Evolutionary conservation across 1,140 invertebrate genomes (phyloP), one percentile per base, ranked within the genome.

Genomic region (Augochlora pura): DNA sequence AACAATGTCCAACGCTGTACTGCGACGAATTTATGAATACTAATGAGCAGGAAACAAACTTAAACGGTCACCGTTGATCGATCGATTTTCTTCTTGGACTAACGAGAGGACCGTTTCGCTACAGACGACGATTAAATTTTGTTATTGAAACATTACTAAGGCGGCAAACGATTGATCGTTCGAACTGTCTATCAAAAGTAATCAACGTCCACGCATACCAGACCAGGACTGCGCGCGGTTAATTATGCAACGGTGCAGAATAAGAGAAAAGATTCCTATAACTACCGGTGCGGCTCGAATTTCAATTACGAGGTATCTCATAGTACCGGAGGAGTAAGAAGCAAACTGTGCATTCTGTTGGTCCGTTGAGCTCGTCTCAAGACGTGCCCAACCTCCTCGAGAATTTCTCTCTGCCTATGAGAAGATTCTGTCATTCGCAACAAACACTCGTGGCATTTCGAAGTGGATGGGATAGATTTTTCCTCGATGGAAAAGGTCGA

Each of bases 381-480:
- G 27, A 27, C 60, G 60, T 16, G 60, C 60, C 25, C 27, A 18
- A 27, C 39, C 64, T 46, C n/a, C 39, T 25, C 39, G n/a, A 38
- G 14, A 23, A 69, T 68, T 32, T 74, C 76, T 71, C 39, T 64
- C 57, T 52, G 52, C 27, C 69, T 60, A 80, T 79, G 76, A 85
- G 80, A 85, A 85, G 83, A 86, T 80, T 86, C 84, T 86, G 83
- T 85, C 83, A 86, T 85, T 86, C 75, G 83, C 80, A 82, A 78
- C 67, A 86, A 85, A 85, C 70, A 74, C 64, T 85, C 80, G 80
- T 86, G 80, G 72, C 83, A 86, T 86, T 86, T 86, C 80, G 83
- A 85, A 67, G 62, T 82, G 71, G 79, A 72, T 59, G 67, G 73
- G 67, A 82, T 66, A 59, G 68, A 85, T 85, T 85, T 85, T 82